Conservation (phyloP, 2,113 vertebrate species). For the Megaleporinus macrocephalus region DNA sequence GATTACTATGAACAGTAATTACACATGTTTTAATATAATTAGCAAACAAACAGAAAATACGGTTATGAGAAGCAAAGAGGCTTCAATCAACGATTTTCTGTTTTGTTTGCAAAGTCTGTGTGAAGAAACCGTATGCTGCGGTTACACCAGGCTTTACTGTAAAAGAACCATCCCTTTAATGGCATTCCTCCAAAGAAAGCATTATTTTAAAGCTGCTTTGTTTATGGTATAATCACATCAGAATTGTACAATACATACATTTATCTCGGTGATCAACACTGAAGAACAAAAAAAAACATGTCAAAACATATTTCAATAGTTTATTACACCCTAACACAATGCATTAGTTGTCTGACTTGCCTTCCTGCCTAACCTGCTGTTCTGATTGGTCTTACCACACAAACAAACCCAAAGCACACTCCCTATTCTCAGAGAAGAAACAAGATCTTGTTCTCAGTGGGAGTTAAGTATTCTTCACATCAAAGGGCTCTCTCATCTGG, state of each 20-base stretch:
- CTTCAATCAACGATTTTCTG: too few species aligned
- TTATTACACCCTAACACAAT: conserved; percentile 4
- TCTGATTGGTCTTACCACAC: conserved; percentile 20
- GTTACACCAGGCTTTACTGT: too few species aligned
- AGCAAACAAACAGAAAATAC: too few species aligned
- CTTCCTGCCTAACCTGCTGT: conserved; percentile 12
- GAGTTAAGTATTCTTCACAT: conserved; percentile 64
- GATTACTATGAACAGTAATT: too few species aligned
- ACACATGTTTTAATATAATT: too few species aligned
- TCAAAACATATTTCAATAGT: conserved; percentile 14
- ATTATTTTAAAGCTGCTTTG: neutral
- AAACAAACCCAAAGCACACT: conserved; percentile 34
- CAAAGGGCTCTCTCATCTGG: conserved; percentile 57
- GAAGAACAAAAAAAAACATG: neutral
- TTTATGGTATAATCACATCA: conserved; percentile 3
- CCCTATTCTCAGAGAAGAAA: conserved; percentile 24
- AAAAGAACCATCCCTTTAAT: neutral
- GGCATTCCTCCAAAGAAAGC: neutral
- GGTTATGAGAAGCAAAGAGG: too few species aligned
- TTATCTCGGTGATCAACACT: neutral
- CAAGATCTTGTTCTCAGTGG: conserved; percentile 37
- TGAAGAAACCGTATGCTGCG: too few species aligned
- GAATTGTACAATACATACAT: neutral
- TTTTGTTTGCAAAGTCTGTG: too few species aligned
- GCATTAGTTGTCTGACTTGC: conserved; percentile 15